These are phyloP conservation scores for Smutsia gigantea DNA, from an alignment of 2,797 vertebrate species.

Conservation along the genomic window DNA sequence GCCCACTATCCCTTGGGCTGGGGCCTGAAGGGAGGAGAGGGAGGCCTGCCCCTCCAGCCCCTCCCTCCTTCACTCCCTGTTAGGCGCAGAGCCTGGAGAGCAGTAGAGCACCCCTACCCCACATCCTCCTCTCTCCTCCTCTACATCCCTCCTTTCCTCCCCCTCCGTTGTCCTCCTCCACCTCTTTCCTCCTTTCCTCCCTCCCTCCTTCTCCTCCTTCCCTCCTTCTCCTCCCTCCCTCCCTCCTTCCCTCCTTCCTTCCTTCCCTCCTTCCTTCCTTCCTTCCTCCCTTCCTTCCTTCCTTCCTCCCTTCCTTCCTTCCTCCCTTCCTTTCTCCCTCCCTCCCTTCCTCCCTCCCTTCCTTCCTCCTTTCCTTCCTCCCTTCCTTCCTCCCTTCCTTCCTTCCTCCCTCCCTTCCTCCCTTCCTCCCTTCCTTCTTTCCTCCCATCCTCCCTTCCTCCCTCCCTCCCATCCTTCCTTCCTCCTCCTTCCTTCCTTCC, in stretches of 20 bases:
- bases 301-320: too few relatives aligned
- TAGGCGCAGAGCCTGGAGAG: not conserved
- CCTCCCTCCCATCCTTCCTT: too few relatives aligned
- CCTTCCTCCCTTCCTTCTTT: too few relatives aligned
- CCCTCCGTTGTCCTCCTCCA: not conserved
- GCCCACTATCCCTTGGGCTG: not conserved
- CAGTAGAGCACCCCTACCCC: not conserved
- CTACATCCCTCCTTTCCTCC: not conserved
- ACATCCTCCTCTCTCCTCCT: not conserved
- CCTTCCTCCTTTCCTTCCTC: not conserved
- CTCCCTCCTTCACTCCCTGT: not conserved
- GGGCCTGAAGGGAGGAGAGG: not conserved
- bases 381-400: too few relatives aligned
- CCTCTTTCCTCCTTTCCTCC: rapidly evolving
- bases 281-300: rapidly evolving
- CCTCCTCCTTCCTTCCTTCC: too few relatives aligned
- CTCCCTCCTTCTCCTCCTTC: not conserved
- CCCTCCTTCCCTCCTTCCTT: too few relatives aligned
- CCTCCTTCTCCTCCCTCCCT: not conserved
- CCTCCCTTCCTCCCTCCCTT: too few relatives aligned
- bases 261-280: not conserved
- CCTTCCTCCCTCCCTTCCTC: too few relatives aligned
- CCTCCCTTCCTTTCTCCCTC: too few relatives aligned
- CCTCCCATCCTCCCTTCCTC: too few relatives aligned
- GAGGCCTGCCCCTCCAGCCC: not conserved